Base-by-base conservation (phyloP, 2,113 vertebrate genomes). In the Gobiocypris rarus region DNA sequence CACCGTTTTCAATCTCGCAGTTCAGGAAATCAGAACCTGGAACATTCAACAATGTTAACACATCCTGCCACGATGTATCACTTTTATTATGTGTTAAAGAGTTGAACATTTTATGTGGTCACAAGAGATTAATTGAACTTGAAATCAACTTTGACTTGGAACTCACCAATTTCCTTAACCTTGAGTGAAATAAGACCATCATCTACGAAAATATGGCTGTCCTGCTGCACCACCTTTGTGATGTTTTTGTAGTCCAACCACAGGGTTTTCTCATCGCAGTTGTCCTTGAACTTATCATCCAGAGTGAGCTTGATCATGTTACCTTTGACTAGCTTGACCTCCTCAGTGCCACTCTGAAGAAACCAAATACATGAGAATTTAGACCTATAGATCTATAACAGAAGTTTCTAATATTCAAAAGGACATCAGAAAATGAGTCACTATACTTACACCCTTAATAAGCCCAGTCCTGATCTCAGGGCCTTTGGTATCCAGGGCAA, bases 201-300 rank as follows among this genome's bases (percentile, higher is more conserved):
- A 5, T 99, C 98, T 65, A 99, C 84, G 0, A 94, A 99, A 94
- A 99, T 82, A 89, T 97, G 96, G 93, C 93, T 94, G 89, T 96
- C 97, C 7, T 91, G 0, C 0, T 97, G 89, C 28, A 99, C 92
- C 65, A 99, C 98, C 85, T 97, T 98, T 90, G 50, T 95, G 84
- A 99, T 95, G 89, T 99, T 99, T 93, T 99, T 99, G 92, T 99
- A 99, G 94, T 99, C 98, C n/a, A 99, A 2, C 98, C 98, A 99
- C 80, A 99, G 92, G 0, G 88, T 74, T 0, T 95, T 95, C 48
- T 99, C 97, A 0, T 99, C 97, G 0, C 98, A 99, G 0, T 94
- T 97, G 0, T 99, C 96, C 95, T 90, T 97, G 92, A 89, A 97
- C 61, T 95, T 89, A 13, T 99, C 90, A 7, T 99, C 96, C 7